Evolutionary conservation across 2,888 invertebrate genomes (phyloP), one percentile per base, ranked within the genome.

Genomic region (Acronicta alni): DNA sequence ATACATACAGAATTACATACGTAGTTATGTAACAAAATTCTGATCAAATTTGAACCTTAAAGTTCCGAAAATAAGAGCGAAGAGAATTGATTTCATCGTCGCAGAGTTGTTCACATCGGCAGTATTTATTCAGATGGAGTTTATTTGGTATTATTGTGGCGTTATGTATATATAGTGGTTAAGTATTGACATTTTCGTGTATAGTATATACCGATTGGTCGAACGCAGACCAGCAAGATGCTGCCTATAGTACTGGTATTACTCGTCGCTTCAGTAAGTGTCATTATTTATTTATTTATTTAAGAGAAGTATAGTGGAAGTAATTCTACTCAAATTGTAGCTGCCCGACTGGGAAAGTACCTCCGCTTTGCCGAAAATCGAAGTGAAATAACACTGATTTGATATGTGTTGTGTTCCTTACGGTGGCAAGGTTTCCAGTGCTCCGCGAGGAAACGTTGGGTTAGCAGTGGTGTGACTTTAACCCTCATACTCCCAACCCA

Each of bases 191-290:
- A 67, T 49, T 61, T 65, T 79, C 72, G 88, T 91, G 92, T 93
- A 92, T 92, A 92, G 83, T 90, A 85, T 90, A 91, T 92, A 93
- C 93, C 93, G 86, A 68, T 86, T 86, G 90, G 91, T 90, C 87
- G 51, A 14, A 68, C 14, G 64, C 37, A 81, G 91, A 89, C 89
- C 90, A 86, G 72, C 87, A 90, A 77, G 78, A 93, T 93, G 93
- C 80, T 91, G 90, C 85, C 87, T 59, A 58, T 91, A 77, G 79
- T 85, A 71, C 79, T 92, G 85, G 86, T 91, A 67, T 77, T 92
- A 62, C 77, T 91, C 77, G 71, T 87, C 72, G 91, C 88, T 68
- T 68, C 89, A 79, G 93, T 93, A 73, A 92, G 93, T 88, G 26
- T 8, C 15, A 39, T 52, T 17, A n/a, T 12, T 12, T 44, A 17